Evolutionary conservation across 2,113 vertebrate species (phyloP), one percentile per base, ranked within the genome.

Genomic region (Beaufortia kweichowensis): DNA sequence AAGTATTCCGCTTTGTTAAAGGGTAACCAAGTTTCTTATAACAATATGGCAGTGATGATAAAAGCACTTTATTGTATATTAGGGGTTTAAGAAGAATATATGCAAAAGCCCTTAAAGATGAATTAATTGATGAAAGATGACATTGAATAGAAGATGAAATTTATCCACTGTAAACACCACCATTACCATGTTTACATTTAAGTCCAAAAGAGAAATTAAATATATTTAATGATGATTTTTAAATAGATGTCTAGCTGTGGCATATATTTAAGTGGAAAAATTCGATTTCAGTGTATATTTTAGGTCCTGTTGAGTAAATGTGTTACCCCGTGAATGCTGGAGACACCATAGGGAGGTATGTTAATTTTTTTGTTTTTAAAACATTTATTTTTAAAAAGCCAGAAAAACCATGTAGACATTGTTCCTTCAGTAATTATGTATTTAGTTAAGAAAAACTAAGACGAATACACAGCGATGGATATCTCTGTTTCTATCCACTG

Each of bases 361-460:
- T 35, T 35, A 12, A 39, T 19, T n/a, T 39, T 10, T 11, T n/a
- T 63, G 29, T 11, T 63, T 64, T 65, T 7, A 23, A n/a, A 21
- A 31, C 1, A 0, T 39, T 23, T 57, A 57, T 56, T 12, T 23
- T 26, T 50, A 24, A 21, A 11, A 70, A 17, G 41, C 17, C 3
- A 11, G 12, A 26, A 35, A 7, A 33, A 68, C n/a, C 10, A 33
- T 12, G 31, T 67, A 48, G 6, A 6, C 17, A 53, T 53, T 53
- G 28, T 19, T 26, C 56, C 3, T 53, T 19, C 59, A 56, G 28
- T 59, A 21, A 57, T 43, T n/a, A 39, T 68, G 43, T 0, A 23
- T n/a, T 41, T 19, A 5, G 31, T 67, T 48, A 46, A 28, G 79
- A 39, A 68, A 33, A 66, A 35, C 21, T 31, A 35, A 79, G 39